Conservation (phyloP, 2,888 invertebrate species). For the Onthophagus sagittarius region DNA sequence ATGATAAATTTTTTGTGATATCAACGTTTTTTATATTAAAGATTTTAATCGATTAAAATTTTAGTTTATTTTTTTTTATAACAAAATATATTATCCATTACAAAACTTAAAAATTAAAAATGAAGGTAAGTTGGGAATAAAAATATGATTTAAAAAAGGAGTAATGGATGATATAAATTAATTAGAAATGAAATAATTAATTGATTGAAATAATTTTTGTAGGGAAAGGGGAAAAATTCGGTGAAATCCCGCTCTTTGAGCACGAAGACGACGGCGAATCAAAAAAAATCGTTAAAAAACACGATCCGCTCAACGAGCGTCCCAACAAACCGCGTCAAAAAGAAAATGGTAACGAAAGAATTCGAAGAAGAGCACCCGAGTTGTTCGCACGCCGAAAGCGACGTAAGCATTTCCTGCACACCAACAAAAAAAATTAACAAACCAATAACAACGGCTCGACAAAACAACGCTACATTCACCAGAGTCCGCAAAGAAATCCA, state of each 20-base stretch:
- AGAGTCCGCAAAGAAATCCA: constrained; percentile 4
- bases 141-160: not conserved
- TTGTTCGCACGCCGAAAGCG: constrained; percentile 32
- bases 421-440: constrained; percentile 12
- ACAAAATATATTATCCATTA: not conserved
- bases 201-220: constrained; percentile 41
- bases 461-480: constrained; percentile 8
- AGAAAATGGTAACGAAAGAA: constrained; percentile 35
- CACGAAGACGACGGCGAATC: constrained; percentile 24
- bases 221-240: constrained; percentile 38
- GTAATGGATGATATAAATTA: not conserved
- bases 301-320: constrained; percentile 30
- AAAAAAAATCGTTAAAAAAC: constrained; percentile 22
- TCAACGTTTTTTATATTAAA: not conserved
- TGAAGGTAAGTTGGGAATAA: not conserved
- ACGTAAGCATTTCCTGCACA: constrained; percentile 20
- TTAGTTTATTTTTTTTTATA: not conserved
- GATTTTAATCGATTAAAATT: not conserved
- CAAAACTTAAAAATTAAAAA: too few species aligned
- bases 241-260: constrained; percentile 36
- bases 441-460: constrained; percentile 17
- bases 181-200: not conserved
- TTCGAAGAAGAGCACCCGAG: constrained; percentile 34
- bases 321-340: constrained; percentile 40
- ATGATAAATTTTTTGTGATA: too few species aligned